phyloP scores from a whole-genome alignment of 2,113 vertebrate genomes.

The Microcebus lehilahytsara region DNA sequence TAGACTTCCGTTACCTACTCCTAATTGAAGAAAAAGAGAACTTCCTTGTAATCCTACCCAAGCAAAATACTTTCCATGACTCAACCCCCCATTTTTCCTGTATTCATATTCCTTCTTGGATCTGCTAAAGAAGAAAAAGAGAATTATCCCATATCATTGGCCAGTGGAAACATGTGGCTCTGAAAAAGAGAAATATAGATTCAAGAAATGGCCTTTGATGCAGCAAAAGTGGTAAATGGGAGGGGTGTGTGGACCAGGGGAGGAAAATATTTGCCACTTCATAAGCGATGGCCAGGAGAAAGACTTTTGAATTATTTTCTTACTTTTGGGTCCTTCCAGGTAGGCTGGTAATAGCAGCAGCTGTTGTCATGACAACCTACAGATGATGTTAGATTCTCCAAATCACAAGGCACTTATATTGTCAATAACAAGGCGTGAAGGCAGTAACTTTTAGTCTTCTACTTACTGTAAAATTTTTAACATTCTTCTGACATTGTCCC shows the following conservation, averaged over 20 bases:
- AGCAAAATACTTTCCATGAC: conserved; percentile 1
- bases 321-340: conserved; percentile 41
- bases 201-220: background rate
- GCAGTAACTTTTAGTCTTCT: background rate
- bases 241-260: background rate
- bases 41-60: background rate
- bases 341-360: conserved; percentile 44
- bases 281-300: conserved; percentile 1
- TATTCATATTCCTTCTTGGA: background rate
- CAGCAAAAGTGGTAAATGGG: background rate
- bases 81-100: background rate
- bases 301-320: conserved; percentile 31
- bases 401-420: conserved; percentile 34
- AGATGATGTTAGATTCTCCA: conserved; percentile 52
- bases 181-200: background rate
- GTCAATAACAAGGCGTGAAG: conserved; percentile 53
- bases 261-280: conserved; percentile 15
- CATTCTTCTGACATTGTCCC: conserved; percentile 11
- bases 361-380: conserved; percentile 55
- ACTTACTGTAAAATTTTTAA: conserved; percentile 45
- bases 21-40: conserved; percentile 17
- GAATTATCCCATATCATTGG: background rate
- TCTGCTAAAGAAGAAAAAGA: background rate
- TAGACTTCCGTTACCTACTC: background rate
- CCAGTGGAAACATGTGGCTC: background rate